These are phyloP conservation scores for Erebia ligea DNA, from an alignment of 2,888 invertebrate species.

Conservation along the genomic window DNA sequence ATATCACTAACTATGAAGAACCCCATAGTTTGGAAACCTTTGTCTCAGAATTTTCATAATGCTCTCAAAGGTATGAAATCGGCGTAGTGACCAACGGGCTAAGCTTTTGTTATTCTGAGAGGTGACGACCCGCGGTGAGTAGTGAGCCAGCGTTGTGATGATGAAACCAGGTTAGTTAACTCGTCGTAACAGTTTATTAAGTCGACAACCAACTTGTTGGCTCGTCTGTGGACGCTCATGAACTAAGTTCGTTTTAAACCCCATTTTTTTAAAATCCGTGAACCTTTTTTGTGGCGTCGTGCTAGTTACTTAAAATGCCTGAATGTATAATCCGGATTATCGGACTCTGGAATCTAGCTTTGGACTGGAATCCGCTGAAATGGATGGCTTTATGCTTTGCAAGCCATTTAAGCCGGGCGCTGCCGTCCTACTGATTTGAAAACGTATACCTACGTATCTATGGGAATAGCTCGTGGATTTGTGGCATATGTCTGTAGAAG, in stretches of 20 bases:
- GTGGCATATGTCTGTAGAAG: neutral
- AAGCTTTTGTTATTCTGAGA: too few species aligned
- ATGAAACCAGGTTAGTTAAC: neutral
- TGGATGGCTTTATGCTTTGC: slow-evolving; percentile 6
- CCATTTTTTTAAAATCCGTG: neutral
- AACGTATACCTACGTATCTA: neutral
- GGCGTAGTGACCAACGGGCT: too few species aligned
- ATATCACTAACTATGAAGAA: too few species aligned
- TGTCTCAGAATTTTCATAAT: too few species aligned
- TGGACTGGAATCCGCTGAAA: slow-evolving; percentile 7
- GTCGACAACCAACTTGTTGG: neutral
- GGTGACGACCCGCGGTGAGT: too few species aligned
- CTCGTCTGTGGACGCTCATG: neutral
- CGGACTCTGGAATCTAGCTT: slow-evolving; percentile 9
- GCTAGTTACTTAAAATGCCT: slow-evolving; percentile 22
- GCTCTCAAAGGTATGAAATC: too few species aligned
- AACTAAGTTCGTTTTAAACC: neutral
- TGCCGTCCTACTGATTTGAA: slow-evolving; percentile 1
- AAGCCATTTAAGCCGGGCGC: neutral
- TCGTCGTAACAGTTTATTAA: neutral
- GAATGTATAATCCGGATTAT: slow-evolving; percentile 18
- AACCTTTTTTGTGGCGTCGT: slow-evolving; percentile 16
- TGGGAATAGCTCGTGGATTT: neutral
- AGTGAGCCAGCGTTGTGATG: too few species aligned
- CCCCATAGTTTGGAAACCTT: too few species aligned